A percentile compares a stretch with the other conserved stretches of the same genome.
phyloP scores from a whole-genome alignment of 2,888 invertebrate genomes.

The Gymnoscelis rufifasciata region DNA sequence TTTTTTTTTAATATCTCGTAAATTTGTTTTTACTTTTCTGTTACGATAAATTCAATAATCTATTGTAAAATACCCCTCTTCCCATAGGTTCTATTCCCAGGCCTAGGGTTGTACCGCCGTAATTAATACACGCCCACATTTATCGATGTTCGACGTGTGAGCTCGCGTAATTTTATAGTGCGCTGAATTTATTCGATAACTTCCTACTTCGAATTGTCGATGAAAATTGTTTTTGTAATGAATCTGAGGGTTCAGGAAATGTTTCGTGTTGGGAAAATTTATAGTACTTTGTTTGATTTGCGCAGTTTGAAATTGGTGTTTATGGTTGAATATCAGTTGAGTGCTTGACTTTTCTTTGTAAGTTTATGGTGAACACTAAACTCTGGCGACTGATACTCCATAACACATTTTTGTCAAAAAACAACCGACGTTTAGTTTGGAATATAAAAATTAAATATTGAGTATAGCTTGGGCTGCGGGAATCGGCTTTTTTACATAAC shows the following conservation, averaged over 20 bases:
- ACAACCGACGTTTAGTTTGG: too few species aligned
- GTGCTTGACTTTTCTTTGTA: too few species aligned
- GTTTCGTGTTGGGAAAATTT: background rate
- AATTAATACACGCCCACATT: slow-evolving; percentile 34
- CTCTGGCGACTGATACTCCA: too few species aligned
- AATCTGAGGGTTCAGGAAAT: slow-evolving; percentile 3
- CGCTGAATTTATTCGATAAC: slow-evolving; percentile 16
- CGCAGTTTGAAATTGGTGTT: too few species aligned
- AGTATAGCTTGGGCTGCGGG: too few species aligned
- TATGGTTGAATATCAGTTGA: too few species aligned
- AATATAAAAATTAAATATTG: too few species aligned
- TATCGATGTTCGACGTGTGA: slow-evolving; percentile 23
- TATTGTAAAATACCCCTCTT: slow-evolving; percentile 5
- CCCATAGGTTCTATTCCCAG: slow-evolving; percentile 20
- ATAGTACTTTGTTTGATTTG: background rate
- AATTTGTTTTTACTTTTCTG: too few species aligned
- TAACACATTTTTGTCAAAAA: too few species aligned
- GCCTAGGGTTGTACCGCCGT: slow-evolving; percentile 25
- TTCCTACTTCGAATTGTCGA: slow-evolving; percentile 17
- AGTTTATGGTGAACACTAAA: too few species aligned
- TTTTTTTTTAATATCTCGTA: too few species aligned
- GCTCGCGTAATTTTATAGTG: slow-evolving; percentile 27
- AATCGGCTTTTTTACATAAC: background rate
- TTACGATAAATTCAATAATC: too few species aligned
- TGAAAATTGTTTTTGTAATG: slow-evolving; percentile 11